phyloP scores from a whole-genome alignment of 2,797 vertebrate genomes.

The Vipera latastei region DNA sequence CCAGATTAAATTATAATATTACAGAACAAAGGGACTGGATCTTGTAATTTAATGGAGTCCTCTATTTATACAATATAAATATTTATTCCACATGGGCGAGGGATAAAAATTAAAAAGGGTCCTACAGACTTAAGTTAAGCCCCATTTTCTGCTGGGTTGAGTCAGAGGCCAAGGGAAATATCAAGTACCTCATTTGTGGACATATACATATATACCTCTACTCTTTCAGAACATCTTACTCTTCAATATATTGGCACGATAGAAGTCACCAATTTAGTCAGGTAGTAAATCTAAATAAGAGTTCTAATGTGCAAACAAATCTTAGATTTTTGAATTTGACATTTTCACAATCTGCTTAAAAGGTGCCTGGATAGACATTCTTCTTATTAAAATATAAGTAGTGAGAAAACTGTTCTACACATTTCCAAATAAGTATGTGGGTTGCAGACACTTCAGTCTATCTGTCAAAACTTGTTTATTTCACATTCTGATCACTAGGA shows the following conservation, averaged over 20 bases:
- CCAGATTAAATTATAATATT: not conserved
- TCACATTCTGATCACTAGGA: constrained; percentile 3
- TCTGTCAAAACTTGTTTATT: not conserved
- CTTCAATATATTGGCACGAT: not conserved
- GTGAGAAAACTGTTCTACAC: not conserved
- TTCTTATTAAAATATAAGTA: not conserved
- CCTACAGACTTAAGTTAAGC: not conserved
- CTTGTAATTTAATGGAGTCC: not conserved
- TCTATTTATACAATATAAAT: not conserved
- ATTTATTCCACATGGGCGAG: not conserved
- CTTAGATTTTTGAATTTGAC: constrained; percentile 15
- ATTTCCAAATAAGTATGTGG: not conserved
- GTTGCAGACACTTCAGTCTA: not conserved
- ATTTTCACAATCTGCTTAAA: not conserved
- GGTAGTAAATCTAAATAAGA: constrained; percentile 15
- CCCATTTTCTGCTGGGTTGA: not conserved
- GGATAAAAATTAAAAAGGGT: not conserved
- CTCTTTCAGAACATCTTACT: not conserved
- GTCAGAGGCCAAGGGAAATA: not conserved
- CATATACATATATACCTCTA: not conserved
- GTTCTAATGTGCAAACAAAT: not conserved
- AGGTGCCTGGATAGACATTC: not conserved
- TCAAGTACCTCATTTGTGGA: constrained; percentile 13
- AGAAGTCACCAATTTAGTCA: constrained; percentile 8
- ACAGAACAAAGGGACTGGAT: not conserved